Percentiles rank a stretch among this genome's conserved stretches.
These are phyloP conservation scores for Oscheius sp. DNA, from an alignment of 2,888 invertebrate species.

Conservation along the genomic window DNA sequence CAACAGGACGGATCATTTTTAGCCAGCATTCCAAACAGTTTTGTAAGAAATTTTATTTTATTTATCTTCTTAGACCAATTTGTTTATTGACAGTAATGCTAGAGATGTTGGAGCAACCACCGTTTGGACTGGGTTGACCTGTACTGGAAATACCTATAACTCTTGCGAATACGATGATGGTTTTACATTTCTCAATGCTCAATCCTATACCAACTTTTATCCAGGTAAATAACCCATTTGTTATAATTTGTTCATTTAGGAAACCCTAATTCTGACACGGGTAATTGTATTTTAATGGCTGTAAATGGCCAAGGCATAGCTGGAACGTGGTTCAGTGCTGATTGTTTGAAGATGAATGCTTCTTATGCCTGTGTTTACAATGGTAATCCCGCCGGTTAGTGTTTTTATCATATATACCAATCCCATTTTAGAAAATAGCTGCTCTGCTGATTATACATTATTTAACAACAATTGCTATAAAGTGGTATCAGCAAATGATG, in stretches of 20 bases:
- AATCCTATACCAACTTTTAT: background rate
- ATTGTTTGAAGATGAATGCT: background rate
- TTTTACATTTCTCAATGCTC: background rate
- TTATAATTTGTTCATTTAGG: background rate
- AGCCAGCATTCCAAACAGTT: background rate
- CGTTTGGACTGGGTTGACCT: background rate
- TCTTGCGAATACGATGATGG: background rate
- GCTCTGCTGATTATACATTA: background rate
- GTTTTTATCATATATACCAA: background rate
- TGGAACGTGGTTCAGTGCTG: conserved; percentile 7
- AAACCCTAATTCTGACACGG: background rate
- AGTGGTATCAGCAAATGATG: background rate
- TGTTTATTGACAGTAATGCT: background rate
- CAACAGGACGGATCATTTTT: background rate
- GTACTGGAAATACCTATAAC: background rate
- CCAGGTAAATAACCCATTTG: background rate
- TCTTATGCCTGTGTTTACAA: background rate
- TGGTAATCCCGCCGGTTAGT: background rate
- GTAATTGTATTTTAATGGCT: background rate
- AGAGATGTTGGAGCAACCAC: background rate
- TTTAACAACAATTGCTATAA: background rate
- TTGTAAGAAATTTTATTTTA: background rate
- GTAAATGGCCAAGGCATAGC: background rate
- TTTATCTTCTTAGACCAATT: background rate
- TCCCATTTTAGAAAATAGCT: background rate